A percentile compares a stretch with the other conserved stretches of the same genome.
These are phyloP conservation scores for Takifugu flavidus DNA, from an alignment of 2,113 vertebrate genomes.

Conservation along the genomic window DNA sequence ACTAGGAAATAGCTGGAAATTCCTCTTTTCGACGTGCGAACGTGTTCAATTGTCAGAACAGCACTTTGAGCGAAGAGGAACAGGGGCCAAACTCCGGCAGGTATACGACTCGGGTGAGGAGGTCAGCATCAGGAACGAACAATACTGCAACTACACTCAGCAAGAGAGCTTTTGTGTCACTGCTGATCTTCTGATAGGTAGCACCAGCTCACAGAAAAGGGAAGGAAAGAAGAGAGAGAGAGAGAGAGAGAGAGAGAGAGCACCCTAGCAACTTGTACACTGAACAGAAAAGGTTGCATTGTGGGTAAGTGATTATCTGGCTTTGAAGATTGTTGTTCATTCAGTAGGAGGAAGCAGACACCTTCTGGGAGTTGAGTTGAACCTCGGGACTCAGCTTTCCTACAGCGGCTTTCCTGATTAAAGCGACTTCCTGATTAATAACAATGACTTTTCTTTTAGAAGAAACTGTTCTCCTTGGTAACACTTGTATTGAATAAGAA, in stretches of 20 bases:
- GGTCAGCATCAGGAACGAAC: slow-evolving; percentile 19
- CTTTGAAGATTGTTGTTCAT: slow-evolving; percentile 76
- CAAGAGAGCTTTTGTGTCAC: slow-evolving; percentile 25
- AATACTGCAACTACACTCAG: slow-evolving; percentile 20
- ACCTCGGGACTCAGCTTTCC: slow-evolving; percentile 34
- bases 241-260: slow-evolving; percentile 27
- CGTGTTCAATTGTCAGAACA: not conserved
- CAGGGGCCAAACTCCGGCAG: slow-evolving; percentile 36
- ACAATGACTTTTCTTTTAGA: not conserved
- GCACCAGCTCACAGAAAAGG: slow-evolving; percentile 72
- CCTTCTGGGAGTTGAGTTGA: slow-evolving; percentile 35
- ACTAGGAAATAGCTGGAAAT: not conserved
- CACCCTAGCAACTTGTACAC: slow-evolving; percentile 61
- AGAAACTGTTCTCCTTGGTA: slow-evolving; percentile 10
- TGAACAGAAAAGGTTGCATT: slow-evolving; percentile 71
- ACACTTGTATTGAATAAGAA: slow-evolving; percentile 5
- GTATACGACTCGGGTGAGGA: slow-evolving; percentile 30
- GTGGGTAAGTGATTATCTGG: slow-evolving; percentile 77
- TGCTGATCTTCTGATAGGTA: slow-evolving; percentile 55
- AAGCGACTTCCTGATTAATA: slow-evolving; percentile 43
- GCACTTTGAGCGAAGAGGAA: not conserved
- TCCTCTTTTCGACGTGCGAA: not conserved
- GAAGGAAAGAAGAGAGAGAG: slow-evolving; percentile 18
- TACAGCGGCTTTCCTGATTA: slow-evolving; percentile 32
- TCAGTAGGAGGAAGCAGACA: slow-evolving; percentile 56